Conservation (phyloP, 1,140 invertebrate genomes). For the Penaeus indicus region DNA sequence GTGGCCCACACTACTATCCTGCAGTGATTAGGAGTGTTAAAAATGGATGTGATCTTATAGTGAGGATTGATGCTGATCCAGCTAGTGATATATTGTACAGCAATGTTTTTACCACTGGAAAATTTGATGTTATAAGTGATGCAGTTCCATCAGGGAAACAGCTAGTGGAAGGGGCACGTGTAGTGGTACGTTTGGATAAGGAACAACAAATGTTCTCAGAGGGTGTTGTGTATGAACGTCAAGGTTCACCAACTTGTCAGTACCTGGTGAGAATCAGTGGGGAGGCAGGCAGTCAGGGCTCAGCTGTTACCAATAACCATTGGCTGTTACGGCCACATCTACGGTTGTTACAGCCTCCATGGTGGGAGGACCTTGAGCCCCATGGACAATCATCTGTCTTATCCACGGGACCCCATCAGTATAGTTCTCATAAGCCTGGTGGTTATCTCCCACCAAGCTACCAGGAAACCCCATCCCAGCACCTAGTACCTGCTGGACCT, state of each 20-base stretch:
- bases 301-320: constrained; percentile 70
- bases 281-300: constrained; percentile 32
- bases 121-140: constrained; percentile 92
- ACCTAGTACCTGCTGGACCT: constrained; percentile 68
- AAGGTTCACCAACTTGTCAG: constrained; percentile 46
- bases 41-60: constrained; percentile 78
- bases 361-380: constrained; percentile 91
- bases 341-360: constrained; percentile 90
- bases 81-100: constrained; percentile 76
- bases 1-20: constrained; percentile 84
- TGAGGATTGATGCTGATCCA: constrained; percentile 81
- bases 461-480: constrained; percentile 50
- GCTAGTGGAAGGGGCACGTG: constrained; percentile 77
- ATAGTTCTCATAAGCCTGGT: constrained; percentile 53
- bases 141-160: constrained; percentile 88
- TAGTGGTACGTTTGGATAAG: constrained; percentile 75
- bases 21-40: constrained; percentile 79
- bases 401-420: constrained; percentile 52
- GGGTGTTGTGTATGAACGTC: constrained; percentile 78
- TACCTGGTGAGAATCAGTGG: constrained; percentile 63
- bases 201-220: constrained; percentile 83
- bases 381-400: constrained; percentile 54
- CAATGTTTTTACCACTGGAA: constrained; percentile 79
- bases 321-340: constrained; percentile 88
- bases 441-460: constrained; percentile 56